Conservation (phyloP, 2,113 vertebrate genomes). For the Ariopsis seemanni region DNA sequence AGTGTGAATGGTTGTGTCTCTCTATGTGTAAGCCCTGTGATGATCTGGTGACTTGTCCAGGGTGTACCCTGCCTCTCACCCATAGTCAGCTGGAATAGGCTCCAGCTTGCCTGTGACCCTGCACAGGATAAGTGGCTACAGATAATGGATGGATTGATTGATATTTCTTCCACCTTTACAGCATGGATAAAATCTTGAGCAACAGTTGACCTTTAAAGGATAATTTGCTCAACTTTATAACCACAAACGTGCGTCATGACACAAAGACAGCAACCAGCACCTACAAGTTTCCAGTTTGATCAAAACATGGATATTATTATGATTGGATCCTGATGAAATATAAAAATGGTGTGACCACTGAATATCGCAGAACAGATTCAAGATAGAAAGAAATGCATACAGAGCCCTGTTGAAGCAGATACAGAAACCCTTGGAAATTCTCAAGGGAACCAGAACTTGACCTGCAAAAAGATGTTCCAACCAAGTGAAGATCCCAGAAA, state of each 20-base stretch:
- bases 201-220: background rate
- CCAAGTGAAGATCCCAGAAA: background rate
- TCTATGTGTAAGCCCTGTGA: no score
- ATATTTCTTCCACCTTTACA: background rate
- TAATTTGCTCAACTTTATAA: background rate
- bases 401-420: background rate
- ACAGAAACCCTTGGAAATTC: background rate
- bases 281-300: background rate
- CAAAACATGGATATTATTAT: background rate
- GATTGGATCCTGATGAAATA: background rate
- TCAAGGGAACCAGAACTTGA: background rate
- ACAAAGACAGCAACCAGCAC: background rate
- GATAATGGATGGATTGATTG: no score
- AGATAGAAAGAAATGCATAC: background rate
- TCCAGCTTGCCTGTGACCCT: no score
- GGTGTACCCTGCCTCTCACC: no score
- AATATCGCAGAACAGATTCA: background rate
- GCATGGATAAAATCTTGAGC: background rate
- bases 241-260: background rate
- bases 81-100: no score
- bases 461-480: background rate
- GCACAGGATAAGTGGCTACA: no score
- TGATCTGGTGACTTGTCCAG: no score
- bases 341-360: background rate
- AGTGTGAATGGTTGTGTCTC: no score